Evolutionary conservation across 2,797 vertebrate species (phyloP), one percentile per base, ranked within the genome.

Genomic region (Megaceryle alcyon): DNA sequence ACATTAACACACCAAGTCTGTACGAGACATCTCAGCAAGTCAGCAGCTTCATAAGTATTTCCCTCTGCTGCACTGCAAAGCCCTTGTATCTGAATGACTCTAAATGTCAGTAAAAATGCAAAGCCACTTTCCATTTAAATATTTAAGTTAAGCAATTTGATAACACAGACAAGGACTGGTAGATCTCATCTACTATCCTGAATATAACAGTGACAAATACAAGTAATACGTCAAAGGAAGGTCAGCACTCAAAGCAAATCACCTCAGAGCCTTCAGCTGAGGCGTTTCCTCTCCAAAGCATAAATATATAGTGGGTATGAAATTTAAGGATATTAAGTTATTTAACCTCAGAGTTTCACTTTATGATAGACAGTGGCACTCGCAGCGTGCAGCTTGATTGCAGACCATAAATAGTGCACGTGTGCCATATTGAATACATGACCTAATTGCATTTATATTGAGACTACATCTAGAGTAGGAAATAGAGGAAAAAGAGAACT

Each of bases 401-500:
- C 65, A 18, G 39, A 4, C 15, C 82, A 71, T 81, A 86, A 92
- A 91, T 64, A 68, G 59, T 79, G 49, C 14, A 16, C 14, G 35
- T 73, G 69, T 66, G 68, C 68, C 41, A 7, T 12, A 33, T 7
- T 3, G 10, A 81, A 44, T 18, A 10, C 65, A n/a, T 16, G 56
- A 20, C 79, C 76, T 57, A 9, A n/a, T 46, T 78, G 65, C 23
- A 18, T 26, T 51, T 61, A 26, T 49, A 26, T 3, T 46, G 88
- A 60, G 57, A 46, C 18, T 8, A 5, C 14, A 28, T 41, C 81
- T 59, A 57, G 80, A 78, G 64, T 20, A 41, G 16, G 39, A 79
- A 81, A 54, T 3, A 28, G 4, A 48, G 21, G 9, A 35, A 39
- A 26, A 0, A 0, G 4, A 5, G 10, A 60, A 4, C 7, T 25